Base-by-base conservation (phyloP, 1,140 invertebrate species). In the Pseudomyrmex gracilis region DNA sequence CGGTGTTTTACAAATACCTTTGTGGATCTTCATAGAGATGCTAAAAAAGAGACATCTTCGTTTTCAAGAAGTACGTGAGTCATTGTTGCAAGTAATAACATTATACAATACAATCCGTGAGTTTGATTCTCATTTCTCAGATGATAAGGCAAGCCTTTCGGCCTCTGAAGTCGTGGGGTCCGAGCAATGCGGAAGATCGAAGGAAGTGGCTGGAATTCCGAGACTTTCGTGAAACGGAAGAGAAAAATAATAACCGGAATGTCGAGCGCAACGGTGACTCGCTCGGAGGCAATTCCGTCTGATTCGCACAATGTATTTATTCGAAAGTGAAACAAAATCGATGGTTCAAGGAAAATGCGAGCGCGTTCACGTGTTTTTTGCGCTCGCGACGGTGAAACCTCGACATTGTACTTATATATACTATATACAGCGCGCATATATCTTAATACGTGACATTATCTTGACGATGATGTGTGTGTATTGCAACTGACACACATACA, bases 1-100 rank as follows among this genome's bases (percentile, higher is more conserved):
- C 63, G 93, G 92, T 43, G 66, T 94, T 15, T 1, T 91, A 2
- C 92, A 94, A 76, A 84, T 95, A 45, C 92, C 93, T 53, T 58
- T 93, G 24, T 94, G 92, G 90, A 90, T 87, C 0, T 45, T 90
- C 0, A 63, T 58, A n/a, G 73, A 71, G 9, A 55, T 90, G 17
- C 34, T 73, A 1, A 89, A 74, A n/a, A 88, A 86, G 2, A 63
- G 61, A 66, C 22, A 80, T 73, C 20, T 76, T 61, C 24, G 20
- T 24, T 60, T 58, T 20, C 17, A 0, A 49, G 15, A 83, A 71
- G 82, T 84, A 84, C 73, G 66, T 22, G 45, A 60, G 5, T 68
- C 10, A 68, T 78, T 57, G 1, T 1, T 3, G 0, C 1, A 47
- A 60, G 22, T 51, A 34, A 15, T 5, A 34, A 34, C 24, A 34